These are phyloP conservation scores for Galaxias olidus DNA, from an alignment of 2,797 vertebrate genomes.

Conservation along the genomic window DNA sequence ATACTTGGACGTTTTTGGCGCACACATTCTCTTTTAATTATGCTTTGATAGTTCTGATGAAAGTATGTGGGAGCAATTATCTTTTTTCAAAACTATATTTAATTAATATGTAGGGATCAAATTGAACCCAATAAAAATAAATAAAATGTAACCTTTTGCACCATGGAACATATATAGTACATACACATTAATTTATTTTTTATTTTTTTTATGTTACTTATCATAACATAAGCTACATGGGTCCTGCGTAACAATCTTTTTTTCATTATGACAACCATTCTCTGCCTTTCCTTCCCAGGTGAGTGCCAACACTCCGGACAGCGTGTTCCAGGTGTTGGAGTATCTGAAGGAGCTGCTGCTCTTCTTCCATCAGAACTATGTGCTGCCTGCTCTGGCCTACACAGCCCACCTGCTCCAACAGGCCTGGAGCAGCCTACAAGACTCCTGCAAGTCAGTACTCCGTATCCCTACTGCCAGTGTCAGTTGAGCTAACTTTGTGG, in stretches of 20 bases:
- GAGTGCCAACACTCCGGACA: constrained; percentile 78
- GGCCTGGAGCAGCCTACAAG: constrained; percentile 80
- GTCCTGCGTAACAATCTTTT: neutral
- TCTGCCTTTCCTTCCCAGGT: constrained; percentile 56
- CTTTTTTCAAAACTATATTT: no score
- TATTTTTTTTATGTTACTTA: no score
- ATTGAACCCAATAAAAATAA: no score
- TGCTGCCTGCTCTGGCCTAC: constrained; percentile 78
- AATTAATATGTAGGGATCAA: no score
- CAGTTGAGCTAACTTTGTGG: neutral
- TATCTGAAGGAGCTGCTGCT: constrained; percentile 82
- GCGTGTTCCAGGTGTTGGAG: constrained; percentile 72
- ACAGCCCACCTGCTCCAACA: constrained; percentile 61
- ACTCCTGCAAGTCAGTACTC: constrained; percentile 87
- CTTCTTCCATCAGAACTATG: constrained; percentile 76
- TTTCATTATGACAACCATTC: neutral
- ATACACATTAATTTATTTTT: neutral
- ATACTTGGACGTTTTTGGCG: neutral
- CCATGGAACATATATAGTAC: neutral
- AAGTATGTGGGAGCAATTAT: no score
- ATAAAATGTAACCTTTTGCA: no score
- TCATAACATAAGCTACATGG: no score
- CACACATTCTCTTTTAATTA: no score
- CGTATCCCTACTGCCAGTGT: neutral
- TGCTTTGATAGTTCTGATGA: no score